Base-by-base conservation (phyloP, 2,113 vertebrate genomes). In the Pterocles orientalis region DNA sequence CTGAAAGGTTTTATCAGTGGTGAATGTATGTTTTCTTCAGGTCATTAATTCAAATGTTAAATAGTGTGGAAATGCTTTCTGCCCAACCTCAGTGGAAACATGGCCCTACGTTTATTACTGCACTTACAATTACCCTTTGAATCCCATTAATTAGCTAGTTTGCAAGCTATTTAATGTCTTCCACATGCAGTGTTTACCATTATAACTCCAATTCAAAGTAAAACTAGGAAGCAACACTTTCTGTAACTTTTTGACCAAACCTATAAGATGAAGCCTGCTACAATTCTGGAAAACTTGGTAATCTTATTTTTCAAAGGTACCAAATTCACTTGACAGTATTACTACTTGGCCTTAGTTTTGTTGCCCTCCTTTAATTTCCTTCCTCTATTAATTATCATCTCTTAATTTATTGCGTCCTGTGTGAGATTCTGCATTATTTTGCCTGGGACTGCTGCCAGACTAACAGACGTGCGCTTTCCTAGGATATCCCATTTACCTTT, bases 341-440 rank as follows among this genome's bases (percentile, higher is more conserved):
- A 89, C 33, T 84, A 5, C 73, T 95, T 64, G 43, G 61, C 47
- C 61, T 95, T 84, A 56, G 45, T 82, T 91, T 57, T 61, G 77
- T 64, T 91, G 89, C 70, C 73, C 93, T 95, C 95, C 93, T 97
- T 95, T 89, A 45, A 92, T 95, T 97, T 97, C 96, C 96, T 97
- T 95, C 95, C 96, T 92, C 73, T 87, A 87, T 95, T 97, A 94
- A 97, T 95, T 92, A 94, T 76, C 83, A 81, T 26, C 83, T 70
- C 28, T 69, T 92, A 92, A 96, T 97, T 97, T 96, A 97, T 88
- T 95, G 84, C 15, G 0, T 97, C 96, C 96, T 91, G 84, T 80
- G 91, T 87, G 78, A 94, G 87, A 85, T 77, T 82, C 86, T 90
- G 94, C 54, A 47, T 77, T 90, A 80, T 95, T 94, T 50, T 77